Evolutionary conservation across 2,797 vertebrate species (phyloP), one percentile per base, ranked within the genome.

Genomic region (Melanotaenia parkinsoni): DNA sequence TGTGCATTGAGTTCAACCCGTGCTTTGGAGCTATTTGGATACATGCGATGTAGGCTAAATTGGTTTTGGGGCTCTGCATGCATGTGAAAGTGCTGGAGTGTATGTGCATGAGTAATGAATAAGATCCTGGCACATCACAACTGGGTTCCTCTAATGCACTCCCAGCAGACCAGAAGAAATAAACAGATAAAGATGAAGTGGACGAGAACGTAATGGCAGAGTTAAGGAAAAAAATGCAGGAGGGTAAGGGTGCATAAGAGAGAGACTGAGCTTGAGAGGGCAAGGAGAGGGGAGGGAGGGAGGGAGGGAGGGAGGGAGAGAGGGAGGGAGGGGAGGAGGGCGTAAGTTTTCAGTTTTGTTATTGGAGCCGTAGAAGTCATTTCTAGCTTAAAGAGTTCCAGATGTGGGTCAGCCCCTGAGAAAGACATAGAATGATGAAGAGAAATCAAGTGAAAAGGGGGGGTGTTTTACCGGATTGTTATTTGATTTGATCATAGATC

Each of bases 351-450:
- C 83, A 79, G 85, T 84, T 88, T 86, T 93, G 92, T 94, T 95
- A 93, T 94, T 95, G 92, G 93, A 95, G 93, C 90, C 88, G 79
- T 76, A 86, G 85, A 95, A 94, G 93, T 94, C 86, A 89, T 94
- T 94, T 91, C 86, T 91, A 89, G 76, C 84, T 90, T 95, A 95
- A 95, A 93, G 91, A 92, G 88, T 94, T 95, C 94, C 95, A 95
- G 95, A 95, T 95, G 95, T 94, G 88, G 81, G 84, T 72, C 85
- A 80, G 88, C 75, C 81, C 75, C 81, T 83, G 83, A 86, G 88
- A 88, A 82, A 84, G 82, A 80, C 68, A 70, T 63, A 50, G 69
- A 74, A 66, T 81, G 66, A 72, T 9, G 6, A 65, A 80, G 74
- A 62, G 58, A 82, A 84, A 84, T 89, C 70, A 81, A 86, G 70